Percentiles rank a stretch among this genome's conserved stretches.
Evolutionary conservation across 1,140 invertebrate genomes (phyloP).

Genomic region (Marisa cornuarietis): DNA sequence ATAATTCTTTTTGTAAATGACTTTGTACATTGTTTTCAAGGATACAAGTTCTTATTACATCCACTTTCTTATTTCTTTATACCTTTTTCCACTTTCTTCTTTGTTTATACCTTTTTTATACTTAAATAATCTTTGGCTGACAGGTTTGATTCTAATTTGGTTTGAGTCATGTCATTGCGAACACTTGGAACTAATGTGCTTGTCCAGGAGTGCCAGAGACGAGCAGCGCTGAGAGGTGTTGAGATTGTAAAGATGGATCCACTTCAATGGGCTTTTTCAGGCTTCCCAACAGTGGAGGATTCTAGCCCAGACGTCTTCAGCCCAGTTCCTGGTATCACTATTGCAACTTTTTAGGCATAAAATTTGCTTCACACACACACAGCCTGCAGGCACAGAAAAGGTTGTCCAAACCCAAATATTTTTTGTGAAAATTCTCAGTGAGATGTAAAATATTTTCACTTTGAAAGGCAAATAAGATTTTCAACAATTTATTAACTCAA

Average conservation of each 20-base stretch:
- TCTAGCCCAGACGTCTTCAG: background rate
- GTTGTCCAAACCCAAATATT: background rate
- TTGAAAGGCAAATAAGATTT: background rate
- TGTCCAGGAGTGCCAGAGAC: slow-evolving; percentile 8
- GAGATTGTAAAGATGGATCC: background rate
- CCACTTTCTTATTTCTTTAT: no score
- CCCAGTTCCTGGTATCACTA: background rate
- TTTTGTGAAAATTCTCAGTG: background rate
- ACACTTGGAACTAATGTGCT: background rate
- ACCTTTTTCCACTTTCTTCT: no score
- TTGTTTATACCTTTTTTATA: no score
- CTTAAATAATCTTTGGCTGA: no score
- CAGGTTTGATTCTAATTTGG: no score
- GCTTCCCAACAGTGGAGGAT: slow-evolving; percentile 2
- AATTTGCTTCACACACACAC: background rate
- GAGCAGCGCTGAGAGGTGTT: background rate
- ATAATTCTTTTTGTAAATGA: no score
- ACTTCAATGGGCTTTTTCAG: slow-evolving; percentile 3
- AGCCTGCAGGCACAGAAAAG: no score
- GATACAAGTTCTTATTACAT: no score
- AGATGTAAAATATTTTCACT: background rate
- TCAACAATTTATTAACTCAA: no score
- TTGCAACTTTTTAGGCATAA: background rate
- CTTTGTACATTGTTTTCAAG: no score
- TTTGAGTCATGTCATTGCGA: no score